Percentiles rank a stretch among this genome's conserved stretches.
Evolutionary conservation across 2,797 vertebrate species (phyloP).

Genomic region (Vipera latastei): DNA sequence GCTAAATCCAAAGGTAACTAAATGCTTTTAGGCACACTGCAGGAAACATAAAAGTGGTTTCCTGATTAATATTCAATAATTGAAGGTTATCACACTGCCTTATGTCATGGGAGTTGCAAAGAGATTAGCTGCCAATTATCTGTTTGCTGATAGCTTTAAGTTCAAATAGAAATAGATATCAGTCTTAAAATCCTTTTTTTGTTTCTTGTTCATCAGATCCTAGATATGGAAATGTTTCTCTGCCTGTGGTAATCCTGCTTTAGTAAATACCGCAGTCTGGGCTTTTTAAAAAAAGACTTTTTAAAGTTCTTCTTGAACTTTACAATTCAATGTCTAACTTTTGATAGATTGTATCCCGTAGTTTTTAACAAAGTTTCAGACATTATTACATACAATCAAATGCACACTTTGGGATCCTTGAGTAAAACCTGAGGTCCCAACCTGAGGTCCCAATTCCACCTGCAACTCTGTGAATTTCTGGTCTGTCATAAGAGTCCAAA

Average conservation of each 20-base stretch:
- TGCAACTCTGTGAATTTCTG: not conserved
- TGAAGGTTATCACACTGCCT: conserved; percentile 31
- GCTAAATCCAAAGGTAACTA: conserved; percentile 29
- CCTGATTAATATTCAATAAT: conserved; percentile 35
- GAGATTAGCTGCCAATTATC: not conserved
- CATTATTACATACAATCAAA: not conserved
- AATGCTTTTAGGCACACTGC: conserved; percentile 25
- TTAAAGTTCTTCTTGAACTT: not conserved
- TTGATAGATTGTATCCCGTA: not conserved
- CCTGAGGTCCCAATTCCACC: not conserved
- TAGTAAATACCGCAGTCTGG: not conserved
- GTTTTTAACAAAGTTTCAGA: not conserved
- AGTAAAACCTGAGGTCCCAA: not conserved
- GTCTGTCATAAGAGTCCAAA: not conserved
- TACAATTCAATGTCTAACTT: not conserved
- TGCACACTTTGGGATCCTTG: not conserved
- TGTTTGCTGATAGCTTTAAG: not conserved
- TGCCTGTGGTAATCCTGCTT: not conserved
- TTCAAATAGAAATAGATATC: accelerated
- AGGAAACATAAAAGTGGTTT: conserved; percentile 30
- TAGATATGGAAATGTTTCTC: not conserved
- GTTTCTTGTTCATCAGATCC: not conserved
- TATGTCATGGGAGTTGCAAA: not conserved
- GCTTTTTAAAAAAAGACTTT: not conserved
- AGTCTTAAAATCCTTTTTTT: not conserved